A percentile compares a stretch with the other conserved stretches of the same genome.
These are phyloP conservation scores for Pseudocheirus occidentalis DNA, from an alignment of 2,797 vertebrate genomes.

Conservation along the genomic window DNA sequence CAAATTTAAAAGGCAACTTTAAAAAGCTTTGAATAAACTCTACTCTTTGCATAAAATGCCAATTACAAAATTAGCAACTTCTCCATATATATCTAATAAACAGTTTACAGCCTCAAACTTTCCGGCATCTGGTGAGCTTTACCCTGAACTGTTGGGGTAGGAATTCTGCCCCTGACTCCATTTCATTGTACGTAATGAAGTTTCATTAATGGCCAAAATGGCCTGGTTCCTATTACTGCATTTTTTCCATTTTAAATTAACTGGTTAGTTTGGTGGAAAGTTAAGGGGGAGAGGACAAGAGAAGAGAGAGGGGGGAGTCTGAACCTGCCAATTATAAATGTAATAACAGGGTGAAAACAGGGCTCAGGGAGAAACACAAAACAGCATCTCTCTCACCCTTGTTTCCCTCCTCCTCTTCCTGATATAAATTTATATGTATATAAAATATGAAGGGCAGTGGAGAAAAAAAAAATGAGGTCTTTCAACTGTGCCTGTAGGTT, in stretches of 20 bases:
- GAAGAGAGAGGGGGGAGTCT: slow-evolving; percentile 23
- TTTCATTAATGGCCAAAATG: slow-evolving; percentile 26
- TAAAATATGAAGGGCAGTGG: slow-evolving; percentile 10
- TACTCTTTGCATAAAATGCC: slow-evolving; percentile 21
- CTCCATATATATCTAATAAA: slow-evolving; percentile 70
- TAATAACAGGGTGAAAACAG: slow-evolving; percentile 71
- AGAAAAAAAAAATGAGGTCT: slow-evolving; percentile 22
- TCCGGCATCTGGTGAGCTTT: slow-evolving; percentile 74
- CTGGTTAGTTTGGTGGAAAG: slow-evolving; percentile 79
- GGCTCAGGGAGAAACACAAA: neutral
- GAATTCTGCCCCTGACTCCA: slow-evolving; percentile 54
- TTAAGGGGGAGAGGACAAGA: slow-evolving; percentile 60
- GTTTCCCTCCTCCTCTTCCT: slow-evolving; percentile 46
- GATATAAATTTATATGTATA: slow-evolving; percentile 68
- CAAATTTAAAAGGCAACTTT: neutral
- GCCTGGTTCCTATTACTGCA: slow-evolving; percentile 71
- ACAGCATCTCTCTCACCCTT: slow-evolving; percentile 68
- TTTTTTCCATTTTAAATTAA: slow-evolving; percentile 77
- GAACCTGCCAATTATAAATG: slow-evolving; percentile 72
- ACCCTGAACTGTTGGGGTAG: slow-evolving; percentile 65
- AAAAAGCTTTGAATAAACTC: slow-evolving; percentile 58
- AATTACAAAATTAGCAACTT: slow-evolving; percentile 69
- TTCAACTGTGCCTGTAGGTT: slow-evolving; percentile 55
- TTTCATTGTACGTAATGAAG: slow-evolving; percentile 1
- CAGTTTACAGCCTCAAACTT: slow-evolving; percentile 76